phyloP scores from a whole-genome alignment of 2,113 vertebrate genomes.

The Stigmatopora nigra region DNA sequence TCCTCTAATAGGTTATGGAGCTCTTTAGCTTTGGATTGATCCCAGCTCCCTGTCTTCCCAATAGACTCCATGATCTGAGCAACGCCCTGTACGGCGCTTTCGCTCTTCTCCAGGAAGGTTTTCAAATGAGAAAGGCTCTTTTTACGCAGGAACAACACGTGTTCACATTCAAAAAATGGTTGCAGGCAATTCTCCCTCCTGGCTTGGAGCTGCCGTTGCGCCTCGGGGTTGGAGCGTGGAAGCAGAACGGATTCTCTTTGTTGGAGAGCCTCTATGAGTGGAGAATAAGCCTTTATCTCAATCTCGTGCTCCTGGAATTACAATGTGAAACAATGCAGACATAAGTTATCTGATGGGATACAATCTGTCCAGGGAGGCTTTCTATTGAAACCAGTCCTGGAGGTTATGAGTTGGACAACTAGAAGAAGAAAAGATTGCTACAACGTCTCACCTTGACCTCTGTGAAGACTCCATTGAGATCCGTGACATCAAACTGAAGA shows the following conservation, averaged over 20 bases:
- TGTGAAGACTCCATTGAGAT: slow-evolving; percentile 69
- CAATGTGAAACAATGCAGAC: slow-evolving; percentile 15
- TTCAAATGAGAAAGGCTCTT: slow-evolving; percentile 70
- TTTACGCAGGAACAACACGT: slow-evolving; percentile 72
- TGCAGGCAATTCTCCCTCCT: slow-evolving; percentile 81
- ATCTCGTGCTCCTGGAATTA: slow-evolving; percentile 72
- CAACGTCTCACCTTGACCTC: slow-evolving; percentile 76
- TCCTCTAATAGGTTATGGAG: slow-evolving; percentile 70
- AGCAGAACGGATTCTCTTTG: slow-evolving; percentile 67
- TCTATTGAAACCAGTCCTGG: neutral
- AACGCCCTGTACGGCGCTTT: slow-evolving; percentile 50
- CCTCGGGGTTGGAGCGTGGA: slow-evolving; percentile 67
- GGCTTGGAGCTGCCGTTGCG: slow-evolving; percentile 72
- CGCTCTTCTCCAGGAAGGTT: slow-evolving; percentile 69
- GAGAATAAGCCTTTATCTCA: slow-evolving; percentile 66
- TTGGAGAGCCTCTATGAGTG: slow-evolving; percentile 67
- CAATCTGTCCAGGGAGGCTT: neutral
- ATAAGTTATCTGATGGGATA: neutral
- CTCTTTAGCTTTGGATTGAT: slow-evolving; percentile 73
- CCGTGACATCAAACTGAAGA: slow-evolving; percentile 74
- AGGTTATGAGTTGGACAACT: neutral
- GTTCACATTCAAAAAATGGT: slow-evolving; percentile 76
- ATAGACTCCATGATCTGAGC: slow-evolving; percentile 71
- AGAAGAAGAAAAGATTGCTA: neutral
- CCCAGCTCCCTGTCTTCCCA: slow-evolving; percentile 78